Evolutionary conservation across 2,888 invertebrate species (phyloP).

Genomic region (Liposcelis brunnea): DNA sequence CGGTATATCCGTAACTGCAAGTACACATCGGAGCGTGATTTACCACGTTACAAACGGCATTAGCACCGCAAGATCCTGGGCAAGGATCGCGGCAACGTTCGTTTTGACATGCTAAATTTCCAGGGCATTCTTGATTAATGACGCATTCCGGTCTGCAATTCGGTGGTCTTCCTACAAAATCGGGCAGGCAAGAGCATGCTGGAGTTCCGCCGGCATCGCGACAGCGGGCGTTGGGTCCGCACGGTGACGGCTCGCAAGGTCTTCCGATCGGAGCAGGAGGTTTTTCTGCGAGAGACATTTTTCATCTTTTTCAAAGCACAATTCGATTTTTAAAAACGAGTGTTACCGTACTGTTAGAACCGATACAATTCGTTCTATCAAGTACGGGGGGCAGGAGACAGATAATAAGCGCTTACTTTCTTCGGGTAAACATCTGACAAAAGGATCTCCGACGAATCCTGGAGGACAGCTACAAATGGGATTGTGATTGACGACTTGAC

Average conservation of each 20-base stretch:
- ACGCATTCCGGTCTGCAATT: constrained; percentile 48
- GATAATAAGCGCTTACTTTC: constrained; percentile 19
- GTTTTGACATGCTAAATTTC: constrained; percentile 33
- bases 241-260: constrained; percentile 59
- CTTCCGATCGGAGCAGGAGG: constrained; percentile 29
- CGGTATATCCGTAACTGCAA: constrained; percentile 35
- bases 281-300: constrained; percentile 10
- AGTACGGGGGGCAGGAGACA: background rate
- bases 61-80: constrained; percentile 46
- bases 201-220: constrained; percentile 31
- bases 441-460: constrained; percentile 57
- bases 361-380: background rate
- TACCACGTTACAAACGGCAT: constrained; percentile 42
- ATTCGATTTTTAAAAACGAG: background rate
- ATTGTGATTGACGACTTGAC: constrained; percentile 57
- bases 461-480: constrained; percentile 54
- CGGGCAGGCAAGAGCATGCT: constrained; percentile 35
- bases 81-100: constrained; percentile 42
- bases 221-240: constrained; percentile 39
- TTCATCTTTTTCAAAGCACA: constrained; percentile 5
- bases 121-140: constrained; percentile 34
- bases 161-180: constrained; percentile 42
- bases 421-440: constrained; percentile 38
- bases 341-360: background rate
- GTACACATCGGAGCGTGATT: constrained; percentile 34